Evolutionary conservation across 2,113 vertebrate genomes (phyloP), one percentile per base, ranked within the genome.

Genomic region (Pelobates fuscus): DNA sequence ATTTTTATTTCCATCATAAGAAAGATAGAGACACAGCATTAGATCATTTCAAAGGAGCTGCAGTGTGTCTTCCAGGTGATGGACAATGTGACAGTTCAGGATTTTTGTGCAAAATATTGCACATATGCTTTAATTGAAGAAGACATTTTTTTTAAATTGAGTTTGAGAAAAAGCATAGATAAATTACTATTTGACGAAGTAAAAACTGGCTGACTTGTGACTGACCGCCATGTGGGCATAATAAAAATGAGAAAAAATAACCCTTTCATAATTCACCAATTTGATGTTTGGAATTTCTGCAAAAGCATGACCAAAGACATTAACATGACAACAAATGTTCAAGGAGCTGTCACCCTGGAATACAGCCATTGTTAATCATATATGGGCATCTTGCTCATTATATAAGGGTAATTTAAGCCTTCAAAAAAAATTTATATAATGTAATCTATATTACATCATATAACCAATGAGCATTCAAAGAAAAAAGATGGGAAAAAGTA

Each of bases 61-160:
- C 20, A 10, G n/a, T 57, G 8, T 23, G 54, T 23, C 8, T 57
- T 3, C 8, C 54, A 5, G 54, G 54, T 20, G 54, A 57, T 3
- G 54, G 54, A 5, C 20, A 23, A 10, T 57, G 54, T 12, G 54
- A 57, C 12, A 57, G 54, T 2, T 20, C n/a, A 8, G 54, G 54
- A 2, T 57, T 57, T n/a, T 57, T 57, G n/a, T 10, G 54, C 54
- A 57, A 57, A 57, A 24, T 57, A 57, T 57, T 57, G 20, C 54
- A 57, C 54, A 12, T 57, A 57, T 14, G 21, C n/a, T 5, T 24
- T 57, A 2, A 21, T 57, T 18, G 54, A 57, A 8, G 23, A 57
- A 10, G 21, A 21, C 6, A 10, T n/a, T n/a, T 20, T 6, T 21
- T 21, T 2, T 21, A 57, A 24, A 57, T 57, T 3, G 8, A 21